Base-by-base conservation (phyloP, 2,113 vertebrate species). In the Indicator maculatus region DNA sequence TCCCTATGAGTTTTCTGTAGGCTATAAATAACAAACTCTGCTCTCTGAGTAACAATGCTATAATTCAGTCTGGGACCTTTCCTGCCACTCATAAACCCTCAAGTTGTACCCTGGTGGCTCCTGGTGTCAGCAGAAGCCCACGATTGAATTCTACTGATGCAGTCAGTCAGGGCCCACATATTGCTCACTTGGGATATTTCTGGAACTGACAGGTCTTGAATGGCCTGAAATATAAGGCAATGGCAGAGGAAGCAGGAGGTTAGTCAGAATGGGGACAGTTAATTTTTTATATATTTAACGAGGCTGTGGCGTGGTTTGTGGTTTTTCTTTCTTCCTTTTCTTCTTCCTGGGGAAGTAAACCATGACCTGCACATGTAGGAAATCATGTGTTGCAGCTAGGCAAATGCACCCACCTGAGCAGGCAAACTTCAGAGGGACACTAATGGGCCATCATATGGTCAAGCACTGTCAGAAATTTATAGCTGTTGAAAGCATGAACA, bases 21-120 rank as follows among this genome's bases (percentile, higher is more conserved):
- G 66, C 74, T 91, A 95, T 96, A 97, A 98, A 97, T 93, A 97
- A 97, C 44, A 94, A 96, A 97, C 83, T 56, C 10, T 44, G 50
- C 92, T 95, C 83, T 95, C 8, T 95, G 89, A 97, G 83, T 96
- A 97, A 91, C 58, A 38, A 83, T 86, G 76, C 74, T 96, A 77
- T 96, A 96, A 95, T 94, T 98, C 91, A 95, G 82, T 63, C 41
- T 75, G 58, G 71, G 80, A 93, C 16, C 36, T 97, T 97, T 96
- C 75, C 79, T 97, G 94, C 92, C 93, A 83, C 96, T 97, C 86
- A 80, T 91, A 95, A 96, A 93, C 71, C 82, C 69, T 96, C 78
- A 56, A 81, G 96, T 66, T 41, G 44, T 90, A 95, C 86, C 83
- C 90, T 91, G 70, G 69, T 95, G 91, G 67, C 88, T 93, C 28